phyloP scores from a whole-genome alignment of 2,113 vertebrate species.

The Empidonax alnorum region DNA sequence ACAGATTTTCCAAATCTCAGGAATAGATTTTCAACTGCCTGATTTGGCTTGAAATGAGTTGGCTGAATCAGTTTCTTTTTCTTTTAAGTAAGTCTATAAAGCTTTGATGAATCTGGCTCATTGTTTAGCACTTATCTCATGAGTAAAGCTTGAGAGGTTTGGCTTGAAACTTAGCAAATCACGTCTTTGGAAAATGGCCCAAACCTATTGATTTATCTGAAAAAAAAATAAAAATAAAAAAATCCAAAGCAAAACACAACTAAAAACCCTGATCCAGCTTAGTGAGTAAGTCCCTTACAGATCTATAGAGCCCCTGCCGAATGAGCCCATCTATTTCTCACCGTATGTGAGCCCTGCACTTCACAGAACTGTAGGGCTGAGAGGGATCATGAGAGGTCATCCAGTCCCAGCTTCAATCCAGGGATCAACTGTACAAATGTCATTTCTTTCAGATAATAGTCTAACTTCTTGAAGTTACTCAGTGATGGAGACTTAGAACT shows the following conservation, averaged over 20 bases:
- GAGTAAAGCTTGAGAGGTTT: slow-evolving; percentile 71
- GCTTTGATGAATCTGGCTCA: slow-evolving; percentile 68
- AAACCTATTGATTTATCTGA: slow-evolving; percentile 60
- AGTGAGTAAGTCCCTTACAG: slow-evolving; percentile 20
- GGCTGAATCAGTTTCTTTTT: slow-evolving; percentile 57
- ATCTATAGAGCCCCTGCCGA: background rate
- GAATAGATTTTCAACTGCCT: slow-evolving; percentile 59
- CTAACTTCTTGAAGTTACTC: background rate
- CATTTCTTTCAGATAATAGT: background rate
- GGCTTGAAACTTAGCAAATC: slow-evolving; percentile 69
- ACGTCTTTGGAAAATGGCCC: slow-evolving; percentile 64
- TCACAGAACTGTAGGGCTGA: background rate
- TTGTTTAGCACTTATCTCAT: slow-evolving; percentile 70
- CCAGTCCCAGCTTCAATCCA: background rate
- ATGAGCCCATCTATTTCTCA: background rate
- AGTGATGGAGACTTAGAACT: background rate
- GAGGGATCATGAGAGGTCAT: background rate
- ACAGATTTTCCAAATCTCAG: slow-evolving; percentile 52
- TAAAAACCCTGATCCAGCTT: slow-evolving; percentile 39
- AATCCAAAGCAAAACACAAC: background rate
- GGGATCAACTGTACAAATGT: background rate
- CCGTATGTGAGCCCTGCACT: background rate
- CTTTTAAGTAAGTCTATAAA: slow-evolving; percentile 63
- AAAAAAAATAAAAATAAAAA: background rate
- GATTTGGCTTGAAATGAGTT: slow-evolving; percentile 60